Percentiles rank a stretch among this genome's conserved stretches.
Evolutionary conservation across 23 tunicate species (phyloP).

Genomic region (Ciona savignyi): DNA sequence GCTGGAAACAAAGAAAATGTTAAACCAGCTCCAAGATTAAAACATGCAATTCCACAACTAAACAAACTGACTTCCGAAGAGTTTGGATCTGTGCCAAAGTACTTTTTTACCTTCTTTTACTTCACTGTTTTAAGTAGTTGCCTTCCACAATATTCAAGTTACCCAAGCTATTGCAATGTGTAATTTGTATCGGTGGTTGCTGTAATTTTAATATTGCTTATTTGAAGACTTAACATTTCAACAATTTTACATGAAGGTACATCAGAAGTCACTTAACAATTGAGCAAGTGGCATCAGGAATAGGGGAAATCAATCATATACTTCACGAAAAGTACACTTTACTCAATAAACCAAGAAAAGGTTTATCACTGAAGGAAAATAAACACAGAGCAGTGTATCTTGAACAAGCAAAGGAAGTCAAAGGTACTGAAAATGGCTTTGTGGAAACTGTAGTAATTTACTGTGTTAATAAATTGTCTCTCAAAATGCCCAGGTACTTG

Average conservation of each 20-base stretch:
- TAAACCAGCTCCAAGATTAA: not conserved
- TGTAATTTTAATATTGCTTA: too few species aligned
- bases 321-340: slow-evolving; percentile 58
- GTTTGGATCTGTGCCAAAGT: not conserved
- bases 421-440: slow-evolving; percentile 74
- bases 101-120: too few species aligned
- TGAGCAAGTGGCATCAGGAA: slow-evolving; percentile 47
- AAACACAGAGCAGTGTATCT: slow-evolving; percentile 42
- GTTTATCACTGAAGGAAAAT: slow-evolving; percentile 38
- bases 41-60: not conserved
- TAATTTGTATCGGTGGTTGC: too few species aligned
- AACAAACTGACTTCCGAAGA: not conserved
- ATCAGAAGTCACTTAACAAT: slow-evolving; percentile 32
- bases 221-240: too few species aligned
- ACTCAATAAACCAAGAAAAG: slow-evolving; percentile 45
- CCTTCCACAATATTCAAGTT: too few species aligned
- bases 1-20: not conserved
- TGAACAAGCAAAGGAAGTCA: slow-evolving; percentile 69
- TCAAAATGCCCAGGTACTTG: too few species aligned
- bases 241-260: too few species aligned
- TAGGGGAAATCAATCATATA: slow-evolving; percentile 44
- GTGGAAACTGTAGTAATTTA: too few species aligned
- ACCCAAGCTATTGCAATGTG: too few species aligned
- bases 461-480: too few species aligned
- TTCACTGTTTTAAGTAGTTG: too few species aligned